Evolutionary conservation across 2,113 vertebrate genomes (phyloP).

Genomic region (Varanus salvator): DNA sequence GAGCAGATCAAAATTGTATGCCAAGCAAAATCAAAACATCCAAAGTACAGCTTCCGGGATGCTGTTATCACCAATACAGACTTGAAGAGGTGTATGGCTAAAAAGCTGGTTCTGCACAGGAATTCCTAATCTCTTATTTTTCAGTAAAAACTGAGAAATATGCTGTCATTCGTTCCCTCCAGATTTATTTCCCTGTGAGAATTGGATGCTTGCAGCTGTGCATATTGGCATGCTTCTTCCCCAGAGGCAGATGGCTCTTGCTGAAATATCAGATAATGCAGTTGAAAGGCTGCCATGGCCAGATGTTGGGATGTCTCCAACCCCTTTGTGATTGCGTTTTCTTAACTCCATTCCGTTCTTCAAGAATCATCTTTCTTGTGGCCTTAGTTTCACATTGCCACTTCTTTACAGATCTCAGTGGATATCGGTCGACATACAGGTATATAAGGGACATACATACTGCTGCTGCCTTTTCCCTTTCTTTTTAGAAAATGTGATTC

Average conservation of each 20-base stretch:
- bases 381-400: constrained; percentile 34
- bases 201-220: constrained; percentile 35
- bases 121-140: not conserved
- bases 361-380: constrained; percentile 39
- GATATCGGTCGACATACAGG: not conserved
- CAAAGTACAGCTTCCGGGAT: not conserved
- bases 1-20: not conserved
- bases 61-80: not conserved
- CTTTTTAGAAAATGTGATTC: not conserved
- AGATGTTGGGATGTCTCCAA: constrained; percentile 50
- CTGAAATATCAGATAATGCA: constrained; percentile 56
- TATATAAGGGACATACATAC: not conserved
- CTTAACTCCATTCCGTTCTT: constrained; percentile 38
- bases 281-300: constrained; percentile 54
- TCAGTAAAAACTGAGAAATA: not conserved
- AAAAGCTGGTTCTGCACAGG: not conserved
- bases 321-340: constrained; percentile 6
- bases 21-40: not conserved
- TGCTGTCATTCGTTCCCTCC: not conserved
- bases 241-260: constrained; percentile 44
- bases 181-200: constrained; percentile 37
- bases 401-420: constrained; percentile 1
- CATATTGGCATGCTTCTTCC: constrained; percentile 7
- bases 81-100: not conserved
- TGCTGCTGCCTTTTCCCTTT: not conserved